Evolutionary conservation across 2,888 invertebrate genomes (phyloP), one percentile per base, ranked within the genome.

Genomic region (Meteorus cinctellus): DNA sequence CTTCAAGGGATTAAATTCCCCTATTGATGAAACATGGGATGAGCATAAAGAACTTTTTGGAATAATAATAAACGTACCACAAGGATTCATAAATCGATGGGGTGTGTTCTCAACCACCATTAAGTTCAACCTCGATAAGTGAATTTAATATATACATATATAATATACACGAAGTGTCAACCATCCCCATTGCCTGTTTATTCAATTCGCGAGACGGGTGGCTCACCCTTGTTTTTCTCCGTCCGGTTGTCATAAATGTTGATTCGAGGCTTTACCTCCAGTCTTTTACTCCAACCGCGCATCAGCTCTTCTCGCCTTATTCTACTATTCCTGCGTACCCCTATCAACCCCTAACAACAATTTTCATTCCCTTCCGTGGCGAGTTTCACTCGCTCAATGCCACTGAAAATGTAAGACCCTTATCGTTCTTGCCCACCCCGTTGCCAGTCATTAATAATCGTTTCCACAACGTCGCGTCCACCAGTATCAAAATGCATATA

Each of bases 361-460:
- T 48, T 62, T 62, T 62, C 66, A 67, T 63, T 60, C 55, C 71
- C 78, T 66, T 19, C 24, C 4, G 19, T 55, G 68, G 77, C 75
- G 24, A 24, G 6, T 69, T 65, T 79, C 71, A 62, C 71, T 76
- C 76, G 70, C 70, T 78, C 74, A 69, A 62, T 19, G n/a, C 19
- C 16, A 19, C 4, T n/a, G 69, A 60, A 70, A 71, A 78, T 76
- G 36, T 85, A 85, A 86, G 83, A 86, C 86, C 84, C 85, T 87
- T 87, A 87, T 87, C 87, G 84, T 80, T 75, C 79, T 65, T 79
- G 82, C 71, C 85, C 87, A 87, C 80, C 81, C 76, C 69, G 75
- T 76, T 74, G 60, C 60, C 71, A 65, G 72, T 76, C 74, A 70
- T 75, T 78, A 72, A 76, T 74, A 73, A 75, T 67, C 71, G 60